Percentiles rank a stretch among this genome's conserved stretches.
These are phyloP conservation scores for Brachymystax lenok DNA, from an alignment of 2,797 vertebrate genomes.

Conservation along the genomic window DNA sequence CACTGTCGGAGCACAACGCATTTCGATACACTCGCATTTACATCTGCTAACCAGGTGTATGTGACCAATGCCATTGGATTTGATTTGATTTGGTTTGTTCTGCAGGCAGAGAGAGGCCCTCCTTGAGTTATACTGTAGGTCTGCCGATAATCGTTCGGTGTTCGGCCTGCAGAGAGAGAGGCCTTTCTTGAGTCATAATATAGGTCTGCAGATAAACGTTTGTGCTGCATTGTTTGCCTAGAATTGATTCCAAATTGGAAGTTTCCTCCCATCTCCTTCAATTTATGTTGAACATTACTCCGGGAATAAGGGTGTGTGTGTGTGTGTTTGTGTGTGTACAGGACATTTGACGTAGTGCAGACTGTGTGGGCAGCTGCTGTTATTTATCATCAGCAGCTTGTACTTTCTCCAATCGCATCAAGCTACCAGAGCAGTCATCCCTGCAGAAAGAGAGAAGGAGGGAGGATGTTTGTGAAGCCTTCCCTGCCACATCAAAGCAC, in stretches of 20 bases:
- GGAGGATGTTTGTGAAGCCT: background rate
- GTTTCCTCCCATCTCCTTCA: slow-evolving; percentile 55
- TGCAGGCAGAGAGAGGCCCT: too few species aligned
- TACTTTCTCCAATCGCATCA: slow-evolving; percentile 8
- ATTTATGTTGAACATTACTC: slow-evolving; percentile 66
- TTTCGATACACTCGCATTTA: too few species aligned
- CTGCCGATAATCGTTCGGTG: too few species aligned
- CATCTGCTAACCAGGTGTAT: too few species aligned
- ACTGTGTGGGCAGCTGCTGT: slow-evolving; percentile 7
- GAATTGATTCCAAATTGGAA: slow-evolving; percentile 49
- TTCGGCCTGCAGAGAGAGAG: background rate
- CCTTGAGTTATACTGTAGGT: too few species aligned
- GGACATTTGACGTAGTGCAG: background rate
- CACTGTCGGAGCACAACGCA: too few species aligned
- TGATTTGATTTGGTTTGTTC: too few species aligned
- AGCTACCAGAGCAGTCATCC: background rate
- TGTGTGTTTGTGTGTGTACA: background rate
- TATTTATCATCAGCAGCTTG: background rate
- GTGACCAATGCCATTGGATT: too few species aligned
- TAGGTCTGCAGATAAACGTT: slow-evolving; percentile 41
- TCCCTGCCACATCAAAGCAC: background rate
- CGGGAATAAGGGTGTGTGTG: slow-evolving; percentile 25
- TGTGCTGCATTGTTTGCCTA: slow-evolving; percentile 41
- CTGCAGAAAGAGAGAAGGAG: background rate
- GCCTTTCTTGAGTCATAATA: slow-evolving; percentile 15